These are phyloP conservation scores for Scomber scombrus DNA, from an alignment of 2,113 vertebrate genomes.

Conservation along the genomic window DNA sequence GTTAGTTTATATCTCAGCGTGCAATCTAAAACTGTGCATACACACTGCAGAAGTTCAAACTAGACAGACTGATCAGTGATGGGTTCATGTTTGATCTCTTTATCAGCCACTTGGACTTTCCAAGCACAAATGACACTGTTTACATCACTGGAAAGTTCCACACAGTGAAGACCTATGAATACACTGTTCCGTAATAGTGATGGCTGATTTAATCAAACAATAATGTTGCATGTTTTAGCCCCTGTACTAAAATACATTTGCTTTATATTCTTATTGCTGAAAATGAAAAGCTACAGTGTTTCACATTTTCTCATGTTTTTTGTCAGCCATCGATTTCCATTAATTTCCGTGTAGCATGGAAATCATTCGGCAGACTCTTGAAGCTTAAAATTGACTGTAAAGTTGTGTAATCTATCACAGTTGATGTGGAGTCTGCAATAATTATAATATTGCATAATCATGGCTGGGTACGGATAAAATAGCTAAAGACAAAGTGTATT, in stretches of 20 bases:
- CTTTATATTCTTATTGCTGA: background rate
- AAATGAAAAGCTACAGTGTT: background rate
- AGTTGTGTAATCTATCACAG: no score
- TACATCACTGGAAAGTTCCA: slow-evolving; percentile 12
- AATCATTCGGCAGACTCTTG: background rate
- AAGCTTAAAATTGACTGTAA: no score
- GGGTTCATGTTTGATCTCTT: slow-evolving; percentile 14
- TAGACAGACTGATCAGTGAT: background rate
- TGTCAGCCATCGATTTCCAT: background rate
- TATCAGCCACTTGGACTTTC: background rate
- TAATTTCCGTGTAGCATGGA: background rate
- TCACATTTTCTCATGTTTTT: background rate
- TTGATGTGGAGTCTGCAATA: no score
- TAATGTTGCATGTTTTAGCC: background rate
- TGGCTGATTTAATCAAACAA: background rate
- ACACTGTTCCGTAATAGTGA: background rate
- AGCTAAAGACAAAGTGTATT: no score
- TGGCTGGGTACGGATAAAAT: no score
- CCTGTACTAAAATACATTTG: background rate
- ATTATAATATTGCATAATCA: no score
- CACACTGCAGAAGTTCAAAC: slow-evolving; percentile 13
- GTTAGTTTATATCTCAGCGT: background rate
- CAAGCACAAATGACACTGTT: background rate
- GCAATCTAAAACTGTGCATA: background rate
- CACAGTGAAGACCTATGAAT: background rate